Conservation (phyloP, 2,797 vertebrate genomes). For the Amblyopsis hoosieri region DNA sequence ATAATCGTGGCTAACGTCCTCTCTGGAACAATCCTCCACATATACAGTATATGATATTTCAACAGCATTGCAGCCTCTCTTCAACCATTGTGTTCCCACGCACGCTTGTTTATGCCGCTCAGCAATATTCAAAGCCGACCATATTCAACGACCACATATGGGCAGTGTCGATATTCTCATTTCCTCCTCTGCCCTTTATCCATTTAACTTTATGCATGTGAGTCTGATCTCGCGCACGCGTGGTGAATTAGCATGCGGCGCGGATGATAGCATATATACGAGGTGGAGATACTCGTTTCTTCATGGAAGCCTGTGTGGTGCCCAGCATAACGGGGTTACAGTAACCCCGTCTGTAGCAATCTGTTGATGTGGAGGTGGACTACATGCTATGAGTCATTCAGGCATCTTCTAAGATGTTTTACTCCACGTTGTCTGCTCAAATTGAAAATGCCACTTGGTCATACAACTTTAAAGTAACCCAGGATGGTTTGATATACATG, state of each 20-base stretch:
- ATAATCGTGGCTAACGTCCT: conserved; percentile 19
- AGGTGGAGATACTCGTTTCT: too few species aligned
- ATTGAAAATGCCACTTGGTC: background rate
- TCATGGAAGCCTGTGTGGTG: too few species aligned
- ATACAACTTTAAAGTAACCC: too few species aligned
- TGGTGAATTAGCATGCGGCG: background rate
- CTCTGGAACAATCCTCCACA: too few species aligned
- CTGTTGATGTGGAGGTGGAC: background rate
- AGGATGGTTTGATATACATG: too few species aligned
- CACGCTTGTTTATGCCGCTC: background rate
- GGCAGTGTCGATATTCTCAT: background rate
- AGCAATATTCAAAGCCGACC: background rate
- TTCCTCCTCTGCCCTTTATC: background rate
- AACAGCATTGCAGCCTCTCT: conserved; percentile 9
- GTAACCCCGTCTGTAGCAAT: background rate
- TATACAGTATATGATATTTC: too few species aligned
- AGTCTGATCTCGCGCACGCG: background rate
- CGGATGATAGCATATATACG: too few species aligned
- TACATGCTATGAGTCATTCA: background rate
- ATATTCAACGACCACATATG: background rate
- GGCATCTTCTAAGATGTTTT: background rate
- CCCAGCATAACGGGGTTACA: too few species aligned
- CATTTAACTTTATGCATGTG: background rate
- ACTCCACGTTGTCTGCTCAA: background rate
- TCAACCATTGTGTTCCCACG: conserved; percentile 34